A percentile compares a stretch with the other conserved stretches of the same genome.
Conservation (phyloP, 1,140 invertebrate species). For the Cheumatopsyche charites region DNA sequence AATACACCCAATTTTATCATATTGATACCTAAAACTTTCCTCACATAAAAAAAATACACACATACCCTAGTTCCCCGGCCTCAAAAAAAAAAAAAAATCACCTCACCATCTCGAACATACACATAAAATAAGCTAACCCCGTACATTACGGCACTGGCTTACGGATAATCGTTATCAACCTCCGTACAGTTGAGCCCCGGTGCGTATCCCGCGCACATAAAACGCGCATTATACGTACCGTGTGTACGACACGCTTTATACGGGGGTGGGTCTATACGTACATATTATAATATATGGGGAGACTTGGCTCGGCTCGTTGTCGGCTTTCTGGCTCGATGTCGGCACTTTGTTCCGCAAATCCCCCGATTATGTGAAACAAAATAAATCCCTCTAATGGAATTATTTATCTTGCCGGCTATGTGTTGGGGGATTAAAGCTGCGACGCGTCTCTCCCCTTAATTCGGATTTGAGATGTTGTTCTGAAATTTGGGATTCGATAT, state of each 20-base stretch:
- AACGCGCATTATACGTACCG: background rate
- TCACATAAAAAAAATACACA: no score
- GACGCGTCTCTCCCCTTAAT: slow-evolving; percentile 24
- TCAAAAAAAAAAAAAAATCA: no score
- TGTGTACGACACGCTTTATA: no score
- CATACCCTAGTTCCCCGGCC: no score
- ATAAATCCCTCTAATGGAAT: slow-evolving; percentile 43
- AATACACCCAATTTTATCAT: no score
- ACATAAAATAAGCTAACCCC: no score
- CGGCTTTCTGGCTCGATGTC: slow-evolving; percentile 28
- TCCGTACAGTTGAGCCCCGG: background rate
- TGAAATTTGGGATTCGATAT: background rate
- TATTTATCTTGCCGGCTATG: slow-evolving; percentile 42
- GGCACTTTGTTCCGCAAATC: slow-evolving; percentile 44
- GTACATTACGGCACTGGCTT: no score
- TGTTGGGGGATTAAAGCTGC: slow-evolving; percentile 32
- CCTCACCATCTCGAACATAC: no score
- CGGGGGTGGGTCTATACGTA: no score
- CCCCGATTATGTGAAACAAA: slow-evolving; percentile 44
- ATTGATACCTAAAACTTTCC: no score
- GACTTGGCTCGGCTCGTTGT: no score
- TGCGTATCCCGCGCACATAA: background rate
- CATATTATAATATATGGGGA: no score
- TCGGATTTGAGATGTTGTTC: background rate
- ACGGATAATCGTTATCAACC: slow-evolving; percentile 2